These are phyloP conservation scores for Stichopus chloronotus DNA, from an alignment of 35 echinoderm and acorn worm species.

Conservation along the genomic window DNA sequence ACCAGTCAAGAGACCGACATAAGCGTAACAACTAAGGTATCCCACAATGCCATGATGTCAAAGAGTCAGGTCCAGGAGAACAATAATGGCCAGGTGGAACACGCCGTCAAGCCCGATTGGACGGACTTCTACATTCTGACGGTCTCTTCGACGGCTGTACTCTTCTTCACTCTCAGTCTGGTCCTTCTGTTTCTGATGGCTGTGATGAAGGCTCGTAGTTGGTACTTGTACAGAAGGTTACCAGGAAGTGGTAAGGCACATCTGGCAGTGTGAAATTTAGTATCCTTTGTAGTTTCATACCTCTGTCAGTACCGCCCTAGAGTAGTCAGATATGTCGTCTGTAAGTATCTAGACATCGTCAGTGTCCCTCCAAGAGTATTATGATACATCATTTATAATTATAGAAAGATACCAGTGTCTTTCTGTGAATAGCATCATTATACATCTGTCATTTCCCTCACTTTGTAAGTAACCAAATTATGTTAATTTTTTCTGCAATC, in stretches of 20 bases:
- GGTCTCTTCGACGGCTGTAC: constrained; percentile 37
- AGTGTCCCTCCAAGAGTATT: neutral
- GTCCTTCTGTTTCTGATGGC: constrained; percentile 57
- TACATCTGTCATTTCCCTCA: no score
- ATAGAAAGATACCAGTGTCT: no score
- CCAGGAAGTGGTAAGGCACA: constrained; percentile 48
- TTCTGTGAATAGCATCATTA: no score
- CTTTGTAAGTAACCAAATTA: no score
- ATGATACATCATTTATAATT: neutral
- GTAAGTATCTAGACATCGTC: no score
- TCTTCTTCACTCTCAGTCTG: constrained; percentile 56
- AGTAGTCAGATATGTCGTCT: no score
- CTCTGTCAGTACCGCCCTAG: no score
- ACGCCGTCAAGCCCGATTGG: constrained; percentile 47
- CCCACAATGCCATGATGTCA: neutral
- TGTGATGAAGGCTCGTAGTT: constrained; percentile 58
- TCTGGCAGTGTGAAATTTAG: no score
- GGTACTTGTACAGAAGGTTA: constrained; percentile 47
- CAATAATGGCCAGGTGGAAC: neutral
- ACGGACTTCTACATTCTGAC: constrained; percentile 62
- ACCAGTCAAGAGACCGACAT: constrained; percentile 4
- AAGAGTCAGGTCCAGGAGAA: neutral
- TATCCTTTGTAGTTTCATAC: neutral
- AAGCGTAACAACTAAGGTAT: neutral
- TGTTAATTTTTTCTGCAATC: no score